These are phyloP conservation scores for Zaprionus vittiger DNA, from an alignment of 1,140 invertebrate genomes.

Conservation along the genomic window DNA sequence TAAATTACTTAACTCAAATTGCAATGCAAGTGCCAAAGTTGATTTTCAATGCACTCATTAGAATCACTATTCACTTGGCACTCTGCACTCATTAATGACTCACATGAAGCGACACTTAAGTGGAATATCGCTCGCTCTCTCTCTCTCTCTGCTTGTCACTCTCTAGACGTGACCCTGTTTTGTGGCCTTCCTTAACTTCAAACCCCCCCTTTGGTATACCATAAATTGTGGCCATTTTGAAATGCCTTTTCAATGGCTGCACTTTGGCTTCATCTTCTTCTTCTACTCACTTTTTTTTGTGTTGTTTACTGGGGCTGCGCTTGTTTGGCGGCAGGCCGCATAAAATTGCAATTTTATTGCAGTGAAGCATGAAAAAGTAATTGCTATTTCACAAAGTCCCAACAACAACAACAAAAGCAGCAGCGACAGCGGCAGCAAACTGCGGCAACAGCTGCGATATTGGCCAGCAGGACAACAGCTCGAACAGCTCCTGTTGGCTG, in stretches of 20 bases:
- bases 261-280: slow-evolving; percentile 49
- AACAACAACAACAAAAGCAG: slow-evolving; percentile 21
- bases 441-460: slow-evolving; percentile 68
- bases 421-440: slow-evolving; percentile 17
- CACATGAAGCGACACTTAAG: slow-evolving; percentile 31
- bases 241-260: slow-evolving; percentile 81
- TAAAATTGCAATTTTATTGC: slow-evolving; percentile 83
- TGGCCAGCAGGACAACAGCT: slow-evolving; percentile 30
- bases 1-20: slow-evolving; percentile 26
- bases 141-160: neutral
- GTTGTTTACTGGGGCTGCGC: slow-evolving; percentile 33
- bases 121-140: neutral
- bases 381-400: slow-evolving; percentile 77
- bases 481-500: slow-evolving; percentile 7
- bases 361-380: slow-evolving; percentile 82
- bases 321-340: slow-evolving; percentile 77
- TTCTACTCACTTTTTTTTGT: slow-evolving; percentile 23
- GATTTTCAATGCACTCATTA: slow-evolving; percentile 17
- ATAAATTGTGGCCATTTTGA: slow-evolving; percentile 68
- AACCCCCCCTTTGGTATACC: slow-evolving; percentile 1
- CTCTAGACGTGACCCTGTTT: slow-evolving; percentile 43
- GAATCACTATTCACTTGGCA: slow-evolving; percentile 9
- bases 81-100: slow-evolving; percentile 38
- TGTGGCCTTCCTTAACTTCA: slow-evolving; percentile 49
- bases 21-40: slow-evolving; percentile 7